Base-by-base conservation (phyloP, 1,140 invertebrate species). In the Sinella curviseta region DNA sequence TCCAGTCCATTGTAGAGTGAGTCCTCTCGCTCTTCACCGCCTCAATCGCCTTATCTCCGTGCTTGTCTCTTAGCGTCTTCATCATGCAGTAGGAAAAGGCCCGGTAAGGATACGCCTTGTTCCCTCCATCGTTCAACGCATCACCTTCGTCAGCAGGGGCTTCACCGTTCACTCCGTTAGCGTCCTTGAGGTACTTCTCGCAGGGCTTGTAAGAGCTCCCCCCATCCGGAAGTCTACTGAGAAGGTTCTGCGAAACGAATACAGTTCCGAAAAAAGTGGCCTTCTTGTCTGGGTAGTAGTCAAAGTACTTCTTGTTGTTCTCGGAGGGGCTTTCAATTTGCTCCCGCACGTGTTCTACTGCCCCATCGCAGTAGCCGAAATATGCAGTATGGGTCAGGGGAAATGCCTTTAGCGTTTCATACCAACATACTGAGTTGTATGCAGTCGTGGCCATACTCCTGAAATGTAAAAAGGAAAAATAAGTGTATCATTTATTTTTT, bases 361-460 rank as follows among this genome's bases (percentile, higher is more conserved):
- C 4, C 4, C 39, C 39, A 48, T 48, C 12, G 24, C 65, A 70
- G 2, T 70, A 4, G 65, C 12, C 31, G 31, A 31, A 33, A 8
- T 33, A 14, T 8, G 30, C 31, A 33, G 26, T 31, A 4, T 70
- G 26, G n/a, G 65, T 70, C 8, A 31, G 4, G 8, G 65, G 65
- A 70, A 70, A 70, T 33, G 2, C 1, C n/a, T 70, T 70, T 1
- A 70, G 26, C 8, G 30, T 31, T n/a, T 70, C 65, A 12, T 33
- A 70, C 65, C 65, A 70, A 33, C 65, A 70, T 4, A 70, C 65
- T 30, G 65, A 2, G 1, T 70, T 30, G 65, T 70, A 70, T 16
- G 65, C 65, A 4, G 8, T 30, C 4, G 31, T 2, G 30, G 3
- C n/a, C 65, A 70, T 70, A 8, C 8, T 14, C 65, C 65, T 70